phyloP scores from a whole-genome alignment of 2,888 invertebrate species.

The Adineta ricciae region DNA sequence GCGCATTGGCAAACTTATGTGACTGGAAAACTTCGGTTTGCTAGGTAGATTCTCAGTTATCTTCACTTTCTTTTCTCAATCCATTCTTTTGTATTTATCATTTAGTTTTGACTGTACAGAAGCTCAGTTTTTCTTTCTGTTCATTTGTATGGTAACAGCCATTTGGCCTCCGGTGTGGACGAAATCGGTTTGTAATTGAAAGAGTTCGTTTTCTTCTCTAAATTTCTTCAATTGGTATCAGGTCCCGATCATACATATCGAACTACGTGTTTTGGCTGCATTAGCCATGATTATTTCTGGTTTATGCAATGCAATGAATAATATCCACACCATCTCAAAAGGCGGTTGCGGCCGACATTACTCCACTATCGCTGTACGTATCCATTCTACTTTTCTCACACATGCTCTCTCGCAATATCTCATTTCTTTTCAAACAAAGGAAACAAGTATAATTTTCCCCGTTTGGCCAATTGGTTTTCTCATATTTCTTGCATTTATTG shows the following conservation, averaged over 20 bases:
- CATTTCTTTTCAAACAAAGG: neutral
- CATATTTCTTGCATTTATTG: conserved; percentile 41
- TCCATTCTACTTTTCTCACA: neutral
- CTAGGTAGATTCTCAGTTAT: conserved; percentile 42
- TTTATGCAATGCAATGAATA: conserved; percentile 48
- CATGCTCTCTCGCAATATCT: neutral
- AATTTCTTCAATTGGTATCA: too few relatives aligned
- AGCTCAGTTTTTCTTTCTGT: conserved; percentile 84
- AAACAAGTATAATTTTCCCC: conserved; percentile 85
- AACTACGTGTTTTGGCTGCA: conserved; percentile 38
- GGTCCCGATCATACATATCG: conserved; percentile 39
- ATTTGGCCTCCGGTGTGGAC: conserved; percentile 41
- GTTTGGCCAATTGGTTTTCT: conserved; percentile 71
- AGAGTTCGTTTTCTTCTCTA: too few relatives aligned
- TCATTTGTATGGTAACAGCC: conserved; percentile 73
- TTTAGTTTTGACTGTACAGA: conserved; percentile 82
- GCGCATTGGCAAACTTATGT: conserved; percentile 99
- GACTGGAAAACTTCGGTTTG: conserved; percentile 60
- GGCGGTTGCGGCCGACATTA: conserved; percentile 97
- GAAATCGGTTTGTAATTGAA: neutral
- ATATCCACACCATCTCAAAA: conserved; percentile 36
- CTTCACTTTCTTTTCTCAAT: too few relatives aligned
- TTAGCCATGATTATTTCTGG: conserved; percentile 37
- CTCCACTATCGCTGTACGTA: conserved; percentile 86
- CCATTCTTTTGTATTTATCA: neutral